Evolutionary conservation across 2,888 invertebrate genomes (phyloP).

Genomic region (Alsophila aescularia): DNA sequence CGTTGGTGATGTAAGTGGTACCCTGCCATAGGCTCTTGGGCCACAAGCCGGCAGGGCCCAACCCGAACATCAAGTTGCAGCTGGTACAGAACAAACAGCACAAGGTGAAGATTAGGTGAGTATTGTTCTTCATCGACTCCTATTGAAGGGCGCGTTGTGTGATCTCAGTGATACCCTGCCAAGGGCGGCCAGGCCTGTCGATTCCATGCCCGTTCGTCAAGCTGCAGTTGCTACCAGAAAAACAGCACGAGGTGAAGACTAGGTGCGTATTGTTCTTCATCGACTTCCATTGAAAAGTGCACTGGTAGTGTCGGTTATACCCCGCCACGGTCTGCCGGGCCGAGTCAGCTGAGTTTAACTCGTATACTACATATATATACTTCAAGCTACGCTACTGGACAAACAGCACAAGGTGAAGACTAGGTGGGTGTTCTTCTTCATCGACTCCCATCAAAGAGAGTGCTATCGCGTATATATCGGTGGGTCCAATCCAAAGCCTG

Average conservation of each 20-base stretch:
- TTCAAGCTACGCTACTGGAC: slow-evolving; percentile 98
- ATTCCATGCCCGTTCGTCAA: too few relatives aligned
- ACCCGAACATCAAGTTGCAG: slow-evolving; percentile 99
- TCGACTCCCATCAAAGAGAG: neutral
- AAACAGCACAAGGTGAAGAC: slow-evolving; percentile 99
- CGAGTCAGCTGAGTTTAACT: slow-evolving; percentile 94
- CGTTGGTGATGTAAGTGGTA: slow-evolving; percentile 95
- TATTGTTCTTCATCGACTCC: neutral
- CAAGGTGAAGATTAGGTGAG: slow-evolving; percentile 94
- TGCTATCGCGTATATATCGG: too few relatives aligned
- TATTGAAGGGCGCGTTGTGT: too few relatives aligned
- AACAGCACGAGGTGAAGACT: too few relatives aligned
- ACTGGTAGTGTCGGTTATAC: slow-evolving; percentile 95
- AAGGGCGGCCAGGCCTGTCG: too few relatives aligned
- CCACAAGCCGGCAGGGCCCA: slow-evolving; percentile 92
- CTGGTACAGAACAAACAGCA: slow-evolving; percentile 98
- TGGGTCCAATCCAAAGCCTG: too few relatives aligned
- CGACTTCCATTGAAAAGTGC: too few relatives aligned
- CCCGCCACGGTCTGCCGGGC: slow-evolving; percentile 94
- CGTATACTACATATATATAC: too few relatives aligned
- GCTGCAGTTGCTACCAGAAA: too few relatives aligned
- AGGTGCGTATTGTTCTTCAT: too few relatives aligned
- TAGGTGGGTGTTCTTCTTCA: slow-evolving; percentile 68
- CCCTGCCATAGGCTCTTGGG: slow-evolving; percentile 95
- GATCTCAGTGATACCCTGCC: too few relatives aligned